Percentiles rank a stretch among this genome's conserved stretches.
Conservation (phyloP, 2,797 vertebrate species). For the Mormyrops boulengeri region DNA sequence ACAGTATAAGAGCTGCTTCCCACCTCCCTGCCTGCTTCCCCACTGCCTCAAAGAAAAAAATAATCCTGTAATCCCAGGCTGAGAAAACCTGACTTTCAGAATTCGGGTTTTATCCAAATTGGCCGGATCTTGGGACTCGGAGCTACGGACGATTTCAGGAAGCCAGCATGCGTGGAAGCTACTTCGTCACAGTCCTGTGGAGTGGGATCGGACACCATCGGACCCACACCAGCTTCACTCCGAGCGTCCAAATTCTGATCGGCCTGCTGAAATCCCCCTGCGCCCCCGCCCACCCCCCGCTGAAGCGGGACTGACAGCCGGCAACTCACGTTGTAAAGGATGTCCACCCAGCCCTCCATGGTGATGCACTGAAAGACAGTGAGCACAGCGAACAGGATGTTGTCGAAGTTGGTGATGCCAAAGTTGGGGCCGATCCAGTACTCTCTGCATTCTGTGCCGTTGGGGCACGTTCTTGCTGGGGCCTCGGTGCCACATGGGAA, state of each 20-base stretch:
- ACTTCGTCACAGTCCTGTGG: neutral
- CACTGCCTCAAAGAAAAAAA: neutral
- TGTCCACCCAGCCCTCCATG: conserved; percentile 87
- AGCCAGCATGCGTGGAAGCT: neutral
- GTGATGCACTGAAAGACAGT: conserved; percentile 89
- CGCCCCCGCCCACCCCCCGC: neutral
- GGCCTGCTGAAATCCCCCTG: neutral
- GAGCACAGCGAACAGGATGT: conserved; percentile 91
- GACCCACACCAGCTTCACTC: neutral
- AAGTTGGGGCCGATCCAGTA: conserved; percentile 94
- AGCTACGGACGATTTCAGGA: neutral
- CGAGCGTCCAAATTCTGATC: neutral
- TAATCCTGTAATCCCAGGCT: conserved; percentile 18
- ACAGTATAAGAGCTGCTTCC: neutral
- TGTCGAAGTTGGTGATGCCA: conserved; percentile 97
- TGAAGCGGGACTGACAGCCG: neutral
- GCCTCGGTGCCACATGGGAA: conserved; percentile 79
- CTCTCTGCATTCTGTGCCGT: conserved; percentile 65
- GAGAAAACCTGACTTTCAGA: neutral
- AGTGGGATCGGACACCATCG: no score
- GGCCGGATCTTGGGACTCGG: neutral
- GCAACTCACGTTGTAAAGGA: conserved; percentile 79
- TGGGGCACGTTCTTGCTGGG: conserved; percentile 74
- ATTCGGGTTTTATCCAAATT: conserved; percentile 4
- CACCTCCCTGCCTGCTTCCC: neutral